Base-by-base conservation (phyloP, 2,797 vertebrate genomes). In the Pipistrellus kuhlii region DNA sequence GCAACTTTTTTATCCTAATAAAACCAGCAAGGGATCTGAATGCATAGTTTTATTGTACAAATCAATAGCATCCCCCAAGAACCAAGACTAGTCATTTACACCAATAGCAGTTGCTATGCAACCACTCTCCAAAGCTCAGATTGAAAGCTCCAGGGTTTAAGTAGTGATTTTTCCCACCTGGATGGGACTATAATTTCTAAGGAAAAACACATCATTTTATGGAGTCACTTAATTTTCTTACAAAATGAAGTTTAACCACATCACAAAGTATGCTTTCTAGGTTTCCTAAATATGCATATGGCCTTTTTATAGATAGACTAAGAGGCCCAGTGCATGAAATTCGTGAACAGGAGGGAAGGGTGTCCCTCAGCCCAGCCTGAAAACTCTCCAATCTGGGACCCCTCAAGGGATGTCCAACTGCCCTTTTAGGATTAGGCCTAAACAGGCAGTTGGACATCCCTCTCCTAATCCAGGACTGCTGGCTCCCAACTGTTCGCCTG, bases 61-160 rank as follows among this genome's bases (percentile, higher is more conserved):
- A 96, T 96, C 96, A 91, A 87, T 94, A 88, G 41, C 72, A 85
- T 72, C 53, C 83, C 94, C 88, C 78, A 93, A 90, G 89, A 96
- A 82, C 77, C 21, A 53, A 84, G 57, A 71, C 81, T 35, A 81
- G 76, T 94, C 84, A 95, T 96, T 96, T 90, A 94, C 53, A 82
- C 57, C 85, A 94, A 78, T 20, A 85, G 69, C 62, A 72, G 93
- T 97, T 96, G 94, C 90, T 95, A 97, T 64, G 96, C 91, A 94
- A 95, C 94, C 57, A 88, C 32, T 3, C 51, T 75, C 30, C 55
- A 69, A 86, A 80, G 85, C 82, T 94, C 87, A 87, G 20, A 35
- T 84, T 91, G 85, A 91, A 87, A 94, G 93, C 94, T 73, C 21
- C 51, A 90, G 41, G 20, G 71, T 53, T 82, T 76, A 87, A 8